These are phyloP conservation scores for Aleadryas rufinucha DNA, from an alignment of 2,113 vertebrate genomes.

Conservation along the genomic window DNA sequence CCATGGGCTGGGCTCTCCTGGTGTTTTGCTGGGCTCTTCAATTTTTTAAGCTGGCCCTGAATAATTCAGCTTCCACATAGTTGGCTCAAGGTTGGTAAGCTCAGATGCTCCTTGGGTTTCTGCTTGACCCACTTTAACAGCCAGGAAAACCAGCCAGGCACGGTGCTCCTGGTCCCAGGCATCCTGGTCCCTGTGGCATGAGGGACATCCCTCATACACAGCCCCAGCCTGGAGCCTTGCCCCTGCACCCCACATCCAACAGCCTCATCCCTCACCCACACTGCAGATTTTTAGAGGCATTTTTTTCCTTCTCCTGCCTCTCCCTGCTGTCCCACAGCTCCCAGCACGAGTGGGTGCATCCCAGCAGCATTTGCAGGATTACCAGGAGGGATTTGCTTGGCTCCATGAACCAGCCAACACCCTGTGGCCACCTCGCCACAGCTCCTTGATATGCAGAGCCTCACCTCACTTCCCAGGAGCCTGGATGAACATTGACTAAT, in stretches of 20 bases:
- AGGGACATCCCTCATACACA: background rate
- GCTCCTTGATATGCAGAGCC: background rate
- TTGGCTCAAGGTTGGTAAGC: background rate
- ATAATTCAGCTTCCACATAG: slow-evolving; percentile 44
- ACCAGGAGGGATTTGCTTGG: background rate
- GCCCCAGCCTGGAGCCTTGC: background rate
- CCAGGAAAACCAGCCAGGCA: background rate
- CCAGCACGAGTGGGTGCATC: background rate
- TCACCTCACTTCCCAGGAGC: background rate
- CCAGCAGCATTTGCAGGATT: accelerated
- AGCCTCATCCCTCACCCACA: background rate
- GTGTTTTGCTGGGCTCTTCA: background rate
- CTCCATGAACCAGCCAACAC: background rate
- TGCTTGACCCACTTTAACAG: slow-evolving; percentile 53
- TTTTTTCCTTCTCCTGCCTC: background rate
- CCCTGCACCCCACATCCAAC: background rate
- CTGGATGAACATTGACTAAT: background rate
- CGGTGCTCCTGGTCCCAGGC: background rate
- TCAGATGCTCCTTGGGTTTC: slow-evolving; percentile 11
- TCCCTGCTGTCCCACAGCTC: background rate
- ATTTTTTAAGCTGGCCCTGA: slow-evolving; percentile 42
- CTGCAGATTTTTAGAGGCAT: background rate
- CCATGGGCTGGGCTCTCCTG: background rate
- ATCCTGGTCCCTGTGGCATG: background rate
- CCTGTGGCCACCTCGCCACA: background rate